These are phyloP conservation scores for Python bivittatus DNA, from an alignment of 2,113 vertebrate species.

Conservation along the genomic window DNA sequence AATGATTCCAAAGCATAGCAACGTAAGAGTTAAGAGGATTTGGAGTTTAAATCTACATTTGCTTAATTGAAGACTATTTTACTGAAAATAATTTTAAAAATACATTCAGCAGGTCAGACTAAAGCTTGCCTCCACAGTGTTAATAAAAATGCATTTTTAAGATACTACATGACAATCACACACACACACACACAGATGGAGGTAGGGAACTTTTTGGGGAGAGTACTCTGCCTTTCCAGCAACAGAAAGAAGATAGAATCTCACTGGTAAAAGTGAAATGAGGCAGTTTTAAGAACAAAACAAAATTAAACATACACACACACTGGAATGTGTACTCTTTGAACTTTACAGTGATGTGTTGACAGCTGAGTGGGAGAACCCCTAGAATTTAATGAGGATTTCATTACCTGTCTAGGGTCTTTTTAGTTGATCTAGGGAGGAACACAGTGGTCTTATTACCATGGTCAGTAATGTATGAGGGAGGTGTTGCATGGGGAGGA, in stretches of 20 bases:
- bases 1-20: background rate
- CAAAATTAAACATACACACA: background rate
- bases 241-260: background rate
- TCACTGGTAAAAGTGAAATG: background rate
- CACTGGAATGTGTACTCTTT: background rate
- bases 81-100: background rate
- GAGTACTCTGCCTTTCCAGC: background rate
- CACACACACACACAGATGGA: background rate
- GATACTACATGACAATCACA: background rate
- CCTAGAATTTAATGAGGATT: background rate
- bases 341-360: background rate
- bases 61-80: background rate
- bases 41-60: background rate
- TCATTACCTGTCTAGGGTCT: background rate
- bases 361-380: background rate
- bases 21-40: background rate
- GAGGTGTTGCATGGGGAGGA: background rate
- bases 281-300: background rate
- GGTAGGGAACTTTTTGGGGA: background rate
- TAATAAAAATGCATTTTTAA: background rate
- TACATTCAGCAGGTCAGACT: background rate
- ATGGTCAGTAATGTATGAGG: background rate
- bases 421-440: background rate
- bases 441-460: background rate
- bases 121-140: background rate